Evolutionary conservation across 2,888 invertebrate species (phyloP).

Genomic region (Drosophila anomalata): DNA sequence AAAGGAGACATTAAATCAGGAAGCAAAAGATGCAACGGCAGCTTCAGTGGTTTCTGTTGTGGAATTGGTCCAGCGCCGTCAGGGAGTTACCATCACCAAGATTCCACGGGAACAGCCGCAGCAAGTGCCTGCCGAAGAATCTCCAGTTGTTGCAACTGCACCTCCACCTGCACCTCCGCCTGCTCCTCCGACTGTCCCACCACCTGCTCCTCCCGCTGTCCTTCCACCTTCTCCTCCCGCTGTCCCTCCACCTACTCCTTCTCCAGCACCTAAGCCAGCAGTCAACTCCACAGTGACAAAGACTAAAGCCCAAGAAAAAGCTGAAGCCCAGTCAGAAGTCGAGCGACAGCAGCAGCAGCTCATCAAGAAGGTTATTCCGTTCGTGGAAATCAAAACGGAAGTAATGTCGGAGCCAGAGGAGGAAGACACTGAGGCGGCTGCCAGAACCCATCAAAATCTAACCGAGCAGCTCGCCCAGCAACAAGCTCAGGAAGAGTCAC

Average conservation of each 20-base stretch:
- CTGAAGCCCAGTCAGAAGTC: constrained; percentile 28
- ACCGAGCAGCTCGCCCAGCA: constrained; percentile 12
- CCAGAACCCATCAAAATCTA: neutral
- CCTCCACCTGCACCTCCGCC: neutral
- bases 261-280: neutral
- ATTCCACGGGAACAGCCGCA: constrained; percentile 58
- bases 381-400: constrained; percentile 81
- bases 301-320: constrained; percentile 3
- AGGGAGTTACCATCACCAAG: constrained; percentile 81
- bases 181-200: neutral
- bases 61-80: constrained; percentile 72
- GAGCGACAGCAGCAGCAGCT: constrained; percentile 67
- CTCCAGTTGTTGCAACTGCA: neutral
- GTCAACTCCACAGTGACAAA: neutral
- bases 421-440: constrained; percentile 13
- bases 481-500: constrained; percentile 7
- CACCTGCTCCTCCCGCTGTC: neutral
- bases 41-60: constrained; percentile 61
- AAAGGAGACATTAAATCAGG: neutral
- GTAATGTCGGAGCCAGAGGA: constrained; percentile 63
- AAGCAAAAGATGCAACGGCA: neutral
- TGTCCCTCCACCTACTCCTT: neutral
- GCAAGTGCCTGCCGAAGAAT: constrained; percentile 1
- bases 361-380: constrained; percentile 74
- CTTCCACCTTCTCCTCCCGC: neutral